Base-by-base conservation (phyloP, 2,113 vertebrate species). In the Spilogale gracilis region DNA sequence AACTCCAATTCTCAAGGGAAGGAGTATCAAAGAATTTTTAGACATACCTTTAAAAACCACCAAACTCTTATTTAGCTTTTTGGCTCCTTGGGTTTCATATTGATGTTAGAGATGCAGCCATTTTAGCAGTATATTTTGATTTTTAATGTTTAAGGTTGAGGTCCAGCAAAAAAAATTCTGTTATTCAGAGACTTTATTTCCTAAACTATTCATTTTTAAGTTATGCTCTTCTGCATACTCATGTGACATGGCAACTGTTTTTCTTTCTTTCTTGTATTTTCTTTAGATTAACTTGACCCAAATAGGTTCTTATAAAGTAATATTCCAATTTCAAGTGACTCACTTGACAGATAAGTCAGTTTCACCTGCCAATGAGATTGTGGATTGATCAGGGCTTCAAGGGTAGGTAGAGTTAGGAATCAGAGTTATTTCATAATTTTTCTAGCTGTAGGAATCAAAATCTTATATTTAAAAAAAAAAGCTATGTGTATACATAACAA, bases 241-340 rank as follows among this genome's bases (percentile, higher is more conserved):
- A 79, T 95, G 93, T 32, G 30, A 3, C 3, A 45, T 58, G 25
- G 8, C 3, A 93, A 76, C 32, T 67, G 38, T 95, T 90, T 89
- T 95, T 73, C 65, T 92, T 91, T 80, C 38, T 54, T 93, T n/a
- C n/a, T 61, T 94, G n/a, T 38, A 63, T 81, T 96, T 97, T 93
- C 27, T 92, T 95, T 17, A 71, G 65, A 88, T 96, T 94, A 96
- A 65, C 18, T 97, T 96, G 69, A 94, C 27, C 23, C 43, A 78
- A 73, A 32, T 84, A 78, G n/a, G 12, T 73, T 96, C 61, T 96
- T 74, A 94, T 86, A 94, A 91, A 92, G 27, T 60, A 93, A 91
- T 84, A 27, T 93, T 96, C 83, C 48, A 25, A 96, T 96, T 21
- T 96, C 48, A 85, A 93, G n/a, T 95, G 78, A 95, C 60, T 98